These are phyloP conservation scores for Heliangelus exortis DNA, from an alignment of 2,797 vertebrate genomes.

Conservation along the genomic window DNA sequence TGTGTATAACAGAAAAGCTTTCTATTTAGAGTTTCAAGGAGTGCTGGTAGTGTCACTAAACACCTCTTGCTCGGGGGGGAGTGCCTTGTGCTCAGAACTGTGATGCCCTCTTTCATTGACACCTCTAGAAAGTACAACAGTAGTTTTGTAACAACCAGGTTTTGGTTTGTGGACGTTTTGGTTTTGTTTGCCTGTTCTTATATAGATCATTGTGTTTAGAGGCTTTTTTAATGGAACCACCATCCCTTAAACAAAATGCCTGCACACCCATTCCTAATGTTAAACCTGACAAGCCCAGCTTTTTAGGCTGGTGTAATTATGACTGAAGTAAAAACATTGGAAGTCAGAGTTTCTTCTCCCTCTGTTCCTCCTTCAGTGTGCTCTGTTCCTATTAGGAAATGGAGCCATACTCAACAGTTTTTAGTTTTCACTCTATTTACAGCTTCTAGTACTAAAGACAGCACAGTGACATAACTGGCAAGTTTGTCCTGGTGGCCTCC, in stretches of 20 bases:
- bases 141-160: background rate
- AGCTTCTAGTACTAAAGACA: background rate
- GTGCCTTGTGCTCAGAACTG: background rate
- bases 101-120: background rate
- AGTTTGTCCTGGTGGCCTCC: constrained; percentile 44
- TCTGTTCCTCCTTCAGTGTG: fast-evolving
- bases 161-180: background rate
- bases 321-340: background rate
- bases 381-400: background rate
- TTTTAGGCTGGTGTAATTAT: background rate
- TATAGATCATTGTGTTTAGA: background rate
- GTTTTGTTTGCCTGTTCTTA: background rate
- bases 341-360: background rate
- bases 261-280: background rate
- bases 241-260: background rate
- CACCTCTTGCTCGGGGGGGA: background rate
- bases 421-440: background rate
- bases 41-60: background rate
- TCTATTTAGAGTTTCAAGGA: background rate
- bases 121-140: background rate
- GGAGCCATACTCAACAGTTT: background rate
- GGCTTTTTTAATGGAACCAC: background rate
- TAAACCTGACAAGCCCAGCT: background rate
- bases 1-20: background rate
- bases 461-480: background rate